A percentile compares a stretch with the other conserved stretches of the same genome.
These are phyloP conservation scores for Lagopus muta DNA, from an alignment of 2,113 vertebrate species.

Conservation along the genomic window DNA sequence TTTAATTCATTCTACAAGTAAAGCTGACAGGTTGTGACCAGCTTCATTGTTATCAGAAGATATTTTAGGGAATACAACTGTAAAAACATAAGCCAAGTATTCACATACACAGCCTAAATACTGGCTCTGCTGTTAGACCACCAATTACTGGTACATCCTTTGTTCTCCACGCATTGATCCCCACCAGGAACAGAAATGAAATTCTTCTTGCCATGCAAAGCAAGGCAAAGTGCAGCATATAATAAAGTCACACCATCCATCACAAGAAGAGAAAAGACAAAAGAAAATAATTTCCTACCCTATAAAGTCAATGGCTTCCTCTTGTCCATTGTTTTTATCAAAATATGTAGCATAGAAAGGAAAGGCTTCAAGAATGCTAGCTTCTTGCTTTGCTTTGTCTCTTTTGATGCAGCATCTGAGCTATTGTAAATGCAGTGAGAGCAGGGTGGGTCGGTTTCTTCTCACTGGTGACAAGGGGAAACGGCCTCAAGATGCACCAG, in stretches of 20 bases:
- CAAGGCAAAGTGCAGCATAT: neutral
- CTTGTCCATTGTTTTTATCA: fast-evolving
- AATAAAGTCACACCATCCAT: neutral
- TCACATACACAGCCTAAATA: neutral
- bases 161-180: fast-evolving
- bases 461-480: no score
- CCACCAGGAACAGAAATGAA: neutral
- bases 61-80: neutral
- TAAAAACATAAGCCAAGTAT: neutral
- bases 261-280: neutral
- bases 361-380: neutral
- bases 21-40: neutral
- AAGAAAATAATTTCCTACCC: neutral
- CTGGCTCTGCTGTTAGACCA: neutral
- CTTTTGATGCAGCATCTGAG: neutral
- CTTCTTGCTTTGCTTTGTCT: neutral
- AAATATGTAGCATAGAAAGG: neutral
- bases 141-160: neutral
- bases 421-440: neutral
- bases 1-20: neutral
- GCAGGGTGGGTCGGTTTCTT: no score
- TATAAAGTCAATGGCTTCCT: neutral
- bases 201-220: neutral
- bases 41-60: neutral
- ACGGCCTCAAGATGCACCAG: no score